Percentiles rank a stretch among this genome's conserved stretches.
These are phyloP conservation scores for Sesamia inferens DNA, from an alignment of 2,888 invertebrate species.

Conservation along the genomic window DNA sequence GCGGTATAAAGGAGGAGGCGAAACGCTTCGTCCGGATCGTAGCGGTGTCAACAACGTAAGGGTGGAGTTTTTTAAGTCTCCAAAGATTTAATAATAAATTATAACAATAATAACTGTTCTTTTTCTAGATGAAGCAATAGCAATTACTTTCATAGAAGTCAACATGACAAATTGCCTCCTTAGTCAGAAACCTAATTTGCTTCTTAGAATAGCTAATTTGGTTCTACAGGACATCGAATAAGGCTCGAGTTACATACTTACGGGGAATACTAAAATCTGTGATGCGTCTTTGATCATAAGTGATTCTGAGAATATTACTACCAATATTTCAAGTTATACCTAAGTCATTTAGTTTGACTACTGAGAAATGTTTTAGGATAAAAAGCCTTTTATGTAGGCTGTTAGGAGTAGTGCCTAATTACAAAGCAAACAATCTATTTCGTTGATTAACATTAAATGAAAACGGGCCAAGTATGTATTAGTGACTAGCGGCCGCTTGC, in stretches of 20 bases:
- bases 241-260: conserved; percentile 29
- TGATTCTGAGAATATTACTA: conserved; percentile 38
- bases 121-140: not conserved
- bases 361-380: too few species aligned
- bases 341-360: too few species aligned
- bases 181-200: conserved; percentile 32
- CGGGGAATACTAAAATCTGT: conserved; percentile 22
- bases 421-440: too few species aligned
- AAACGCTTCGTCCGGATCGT: too few species aligned
- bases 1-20: too few species aligned
- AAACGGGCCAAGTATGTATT: too few species aligned
- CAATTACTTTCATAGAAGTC: conserved; percentile 29
- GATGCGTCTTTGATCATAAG: conserved; percentile 9
- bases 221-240: conserved; percentile 20
- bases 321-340: conserved; percentile 5
- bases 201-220: conserved; percentile 54
- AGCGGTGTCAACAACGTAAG: too few species aligned
- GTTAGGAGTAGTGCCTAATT: too few species aligned
- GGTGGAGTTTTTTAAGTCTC: not conserved
- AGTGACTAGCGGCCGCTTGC: too few species aligned
- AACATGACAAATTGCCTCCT: conserved; percentile 27
- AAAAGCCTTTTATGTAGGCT: too few species aligned
- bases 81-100: not conserved
- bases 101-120: not conserved
- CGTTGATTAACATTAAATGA: too few species aligned